Conservation (phyloP, 2,888 invertebrate genomes). For the Oxytorus armatus region DNA sequence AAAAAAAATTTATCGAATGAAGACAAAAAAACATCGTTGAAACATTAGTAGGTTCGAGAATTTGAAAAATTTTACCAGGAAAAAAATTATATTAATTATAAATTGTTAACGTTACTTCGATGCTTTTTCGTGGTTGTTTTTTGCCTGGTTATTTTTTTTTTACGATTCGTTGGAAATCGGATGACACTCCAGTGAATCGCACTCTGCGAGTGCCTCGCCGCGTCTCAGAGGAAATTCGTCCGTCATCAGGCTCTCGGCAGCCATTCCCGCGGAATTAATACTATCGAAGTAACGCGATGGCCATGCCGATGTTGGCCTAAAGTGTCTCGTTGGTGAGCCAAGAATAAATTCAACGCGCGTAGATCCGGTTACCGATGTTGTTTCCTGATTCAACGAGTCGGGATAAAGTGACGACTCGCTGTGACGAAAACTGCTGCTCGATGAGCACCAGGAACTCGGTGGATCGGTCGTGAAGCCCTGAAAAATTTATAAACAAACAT, state of each 20-base stretch:
- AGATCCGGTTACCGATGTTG: conserved; percentile 83
- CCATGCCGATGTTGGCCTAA: conserved; percentile 84
- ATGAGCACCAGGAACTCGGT: conserved; percentile 82
- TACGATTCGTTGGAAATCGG: conserved; percentile 79
- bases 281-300: conserved; percentile 88
- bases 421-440: conserved; percentile 77
- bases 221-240: conserved; percentile 84
- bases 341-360: conserved; percentile 86
- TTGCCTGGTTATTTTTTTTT: conserved; percentile 44
- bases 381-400: conserved; percentile 86
- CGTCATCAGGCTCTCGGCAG: conserved; percentile 81
- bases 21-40: conserved; percentile 1
- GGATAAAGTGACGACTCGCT: conserved; percentile 83
- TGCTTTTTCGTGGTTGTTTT: conserved; percentile 8
- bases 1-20: conserved; percentile 16
- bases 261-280: conserved; percentile 86
- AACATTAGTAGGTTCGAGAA: conserved; percentile 16
- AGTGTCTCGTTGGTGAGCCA: conserved; percentile 81
- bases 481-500: conserved; percentile 63
- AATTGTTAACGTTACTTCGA: neutral
- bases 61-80: too few species aligned
- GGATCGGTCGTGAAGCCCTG: conserved; percentile 78
- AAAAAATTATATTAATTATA: neutral
- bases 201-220: conserved; percentile 86
- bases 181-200: conserved; percentile 86